phyloP scores from a whole-genome alignment of 2,888 invertebrate species.

The Conistra vaccinii region DNA sequence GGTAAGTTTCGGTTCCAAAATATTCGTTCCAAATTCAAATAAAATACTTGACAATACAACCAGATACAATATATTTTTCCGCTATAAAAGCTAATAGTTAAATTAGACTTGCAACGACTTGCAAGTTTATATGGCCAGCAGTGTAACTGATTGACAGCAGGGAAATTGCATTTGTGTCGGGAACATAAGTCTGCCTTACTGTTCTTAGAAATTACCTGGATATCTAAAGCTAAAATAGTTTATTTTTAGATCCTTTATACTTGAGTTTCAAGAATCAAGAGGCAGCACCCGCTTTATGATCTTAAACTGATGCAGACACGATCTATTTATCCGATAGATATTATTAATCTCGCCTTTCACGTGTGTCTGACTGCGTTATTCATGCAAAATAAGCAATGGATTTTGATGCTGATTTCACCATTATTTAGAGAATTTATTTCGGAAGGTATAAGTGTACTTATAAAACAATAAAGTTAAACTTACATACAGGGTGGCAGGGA shows the following conservation, averaged over 20 bases:
- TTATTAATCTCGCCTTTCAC: neutral
- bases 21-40: neutral
- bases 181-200: conserved; percentile 37
- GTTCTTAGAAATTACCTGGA: conserved; percentile 24
- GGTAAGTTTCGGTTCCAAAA: neutral
- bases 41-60: neutral
- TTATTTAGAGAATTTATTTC: neutral
- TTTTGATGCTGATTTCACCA: neutral
- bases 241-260: conserved; percentile 10
- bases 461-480: neutral
- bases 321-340: neutral
- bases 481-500: no score
- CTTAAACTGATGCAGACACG: neutral
- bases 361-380: neutral
- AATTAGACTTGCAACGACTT: conserved; percentile 1
- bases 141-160: conserved; percentile 65
- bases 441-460: neutral
- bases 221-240: conserved; percentile 6
- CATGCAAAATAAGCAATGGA: neutral
- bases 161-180: conserved; percentile 71
- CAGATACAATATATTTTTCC: neutral
- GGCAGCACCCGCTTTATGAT: neutral
- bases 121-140: conserved; percentile 17
- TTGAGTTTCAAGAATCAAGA: neutral
- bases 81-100: neutral